phyloP scores from a whole-genome alignment of 1,140 invertebrate genomes.

The Oscheius sp. region DNA sequence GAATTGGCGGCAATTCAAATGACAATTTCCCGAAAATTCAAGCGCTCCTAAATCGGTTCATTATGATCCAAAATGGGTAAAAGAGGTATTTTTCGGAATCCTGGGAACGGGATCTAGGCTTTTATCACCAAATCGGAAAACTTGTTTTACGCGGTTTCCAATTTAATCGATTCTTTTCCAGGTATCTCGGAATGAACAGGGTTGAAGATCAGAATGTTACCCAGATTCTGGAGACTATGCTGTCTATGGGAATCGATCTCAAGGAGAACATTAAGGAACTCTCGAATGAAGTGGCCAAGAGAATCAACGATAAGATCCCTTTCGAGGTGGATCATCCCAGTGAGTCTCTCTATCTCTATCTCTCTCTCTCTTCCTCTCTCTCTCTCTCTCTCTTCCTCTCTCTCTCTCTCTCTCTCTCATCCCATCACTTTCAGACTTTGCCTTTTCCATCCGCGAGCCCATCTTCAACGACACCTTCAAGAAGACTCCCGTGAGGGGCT shows the following conservation, averaged over 20 bases:
- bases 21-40: too few species aligned
- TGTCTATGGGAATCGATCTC: constrained; percentile 49
- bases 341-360: background rate
- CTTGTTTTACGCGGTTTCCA: constrained; percentile 34
- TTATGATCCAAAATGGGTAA: too few species aligned
- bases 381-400: background rate
- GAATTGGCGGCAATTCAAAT: too few species aligned
- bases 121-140: too few species aligned
- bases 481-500: constrained; percentile 63
- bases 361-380: background rate
- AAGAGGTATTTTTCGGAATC: too few species aligned
- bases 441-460: constrained; percentile 87
- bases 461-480: constrained; percentile 67
- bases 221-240: constrained; percentile 70
- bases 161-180: constrained; percentile 67
- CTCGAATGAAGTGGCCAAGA: constrained; percentile 66
- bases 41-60: too few species aligned
- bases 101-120: too few species aligned
- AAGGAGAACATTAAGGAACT: constrained; percentile 80
- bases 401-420: background rate
- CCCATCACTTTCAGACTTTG: constrained; percentile 66
- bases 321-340: constrained; percentile 49
- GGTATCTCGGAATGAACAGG: constrained; percentile 66
- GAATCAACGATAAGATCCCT: constrained; percentile 51
- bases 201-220: constrained; percentile 75